These are phyloP conservation scores for Orthosia gracilis DNA, from an alignment of 2,888 invertebrate genomes.

Conservation along the genomic window DNA sequence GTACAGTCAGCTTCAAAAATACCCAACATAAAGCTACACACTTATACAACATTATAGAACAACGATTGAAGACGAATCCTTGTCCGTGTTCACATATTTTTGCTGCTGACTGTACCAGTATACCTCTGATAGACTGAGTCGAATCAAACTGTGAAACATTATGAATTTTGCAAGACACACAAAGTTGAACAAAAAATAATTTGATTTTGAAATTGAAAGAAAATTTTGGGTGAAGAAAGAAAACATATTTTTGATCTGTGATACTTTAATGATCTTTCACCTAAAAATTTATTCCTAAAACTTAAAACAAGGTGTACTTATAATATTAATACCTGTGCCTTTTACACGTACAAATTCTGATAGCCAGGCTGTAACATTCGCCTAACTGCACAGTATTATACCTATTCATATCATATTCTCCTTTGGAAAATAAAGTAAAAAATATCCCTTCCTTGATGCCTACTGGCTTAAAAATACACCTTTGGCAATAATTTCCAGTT, in stretches of 20 bases:
- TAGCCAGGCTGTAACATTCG: not conserved
- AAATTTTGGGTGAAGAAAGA: not conserved
- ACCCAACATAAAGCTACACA: not conserved
- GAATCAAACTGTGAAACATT: conserved; percentile 50
- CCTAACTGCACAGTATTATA: not conserved
- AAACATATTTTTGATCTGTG: conserved; percentile 13
- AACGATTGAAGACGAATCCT: not conserved
- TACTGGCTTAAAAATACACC: no score
- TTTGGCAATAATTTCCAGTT: not conserved
- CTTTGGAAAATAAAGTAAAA: no score
- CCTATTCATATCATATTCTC: no score
- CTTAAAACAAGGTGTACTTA: no score
- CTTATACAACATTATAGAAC: not conserved
- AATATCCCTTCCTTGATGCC: no score
- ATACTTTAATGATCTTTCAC: not conserved
- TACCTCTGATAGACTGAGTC: conserved; percentile 56
- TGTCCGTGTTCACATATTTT: not conserved
- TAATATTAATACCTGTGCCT: no score
- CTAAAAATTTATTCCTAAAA: no score
- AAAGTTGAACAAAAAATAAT: conserved; percentile 27
- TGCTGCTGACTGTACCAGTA: not conserved
- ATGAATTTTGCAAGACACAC: conserved; percentile 63
- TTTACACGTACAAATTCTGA: not conserved
- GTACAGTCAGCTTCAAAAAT: conserved; percentile 1
- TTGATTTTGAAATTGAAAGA: conserved; percentile 6